Evolutionary conservation across 1,140 invertebrate species (phyloP).

Genomic region (Meloidogyne chitwoodi): DNA sequence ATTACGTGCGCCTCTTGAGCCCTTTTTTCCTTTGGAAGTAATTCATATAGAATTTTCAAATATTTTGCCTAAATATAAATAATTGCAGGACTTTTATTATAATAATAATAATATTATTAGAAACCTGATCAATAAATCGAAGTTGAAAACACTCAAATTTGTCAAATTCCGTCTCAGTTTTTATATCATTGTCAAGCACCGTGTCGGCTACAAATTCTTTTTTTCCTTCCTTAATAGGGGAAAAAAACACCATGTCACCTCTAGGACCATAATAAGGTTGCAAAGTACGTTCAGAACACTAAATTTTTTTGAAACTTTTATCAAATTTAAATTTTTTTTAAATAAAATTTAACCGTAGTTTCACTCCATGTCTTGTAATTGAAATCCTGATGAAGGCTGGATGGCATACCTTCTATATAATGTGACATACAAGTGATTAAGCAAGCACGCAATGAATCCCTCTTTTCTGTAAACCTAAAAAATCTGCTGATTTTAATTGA

Average conservation of each 20-base stretch:
- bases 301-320: not conserved
- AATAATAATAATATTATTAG: not conserved
- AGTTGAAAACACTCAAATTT: conserved; percentile 13
- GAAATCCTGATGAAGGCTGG: not conserved
- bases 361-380: not conserved
- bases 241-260: conserved; percentile 23
- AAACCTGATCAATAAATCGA: conserved; percentile 25
- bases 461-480: conserved; percentile 14
- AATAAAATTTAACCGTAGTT: not conserved
- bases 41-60: conserved; percentile 17
- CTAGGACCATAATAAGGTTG: conserved; percentile 28
- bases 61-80: conserved; percentile 13
- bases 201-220: conserved; percentile 19
- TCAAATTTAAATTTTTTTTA: not conserved
- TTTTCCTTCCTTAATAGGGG: conserved; percentile 3
- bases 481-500: not conserved
- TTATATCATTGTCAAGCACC: conserved; percentile 14
- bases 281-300: conserved; percentile 24
- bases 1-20: conserved; percentile 22
- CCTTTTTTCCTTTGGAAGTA: conserved; percentile 17
- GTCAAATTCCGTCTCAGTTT: conserved; percentile 15
- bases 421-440: conserved; percentile 22
- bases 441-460: conserved; percentile 16
- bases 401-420: conserved; percentile 15
- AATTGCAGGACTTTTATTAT: not conserved